Evolutionary conservation across 2,888 invertebrate genomes (phyloP).

Genomic region (Ornithoptera alexandrae): DNA sequence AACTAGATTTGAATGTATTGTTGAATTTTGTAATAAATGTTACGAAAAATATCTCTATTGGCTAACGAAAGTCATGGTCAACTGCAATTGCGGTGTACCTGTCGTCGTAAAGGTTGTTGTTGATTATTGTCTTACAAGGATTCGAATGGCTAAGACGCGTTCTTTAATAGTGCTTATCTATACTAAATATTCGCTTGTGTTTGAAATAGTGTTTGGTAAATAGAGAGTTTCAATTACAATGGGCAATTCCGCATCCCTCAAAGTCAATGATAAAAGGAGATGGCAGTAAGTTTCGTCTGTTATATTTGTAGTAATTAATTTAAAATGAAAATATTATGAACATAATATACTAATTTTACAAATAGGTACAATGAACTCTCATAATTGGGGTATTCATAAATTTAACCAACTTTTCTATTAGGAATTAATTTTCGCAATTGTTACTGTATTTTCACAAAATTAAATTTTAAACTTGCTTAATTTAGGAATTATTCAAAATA

Average conservation of each 20-base stretch:
- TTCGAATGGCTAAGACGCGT: constrained; percentile 54
- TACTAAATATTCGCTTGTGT: constrained; percentile 17
- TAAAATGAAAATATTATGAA: too few species aligned
- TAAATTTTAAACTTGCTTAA: too few species aligned
- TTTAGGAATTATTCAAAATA: neutral
- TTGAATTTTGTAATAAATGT: constrained; percentile 5
- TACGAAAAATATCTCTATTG: constrained; percentile 23
- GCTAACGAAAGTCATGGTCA: constrained; percentile 72
- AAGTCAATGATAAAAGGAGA: constrained; percentile 66
- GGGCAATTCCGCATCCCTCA: constrained; percentile 73
- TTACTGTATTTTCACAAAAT: too few species aligned
- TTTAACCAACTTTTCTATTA: too few species aligned
- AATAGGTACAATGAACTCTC: too few species aligned
- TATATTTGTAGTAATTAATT: neutral
- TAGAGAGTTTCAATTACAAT: constrained; percentile 40
- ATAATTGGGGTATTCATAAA: too few species aligned
- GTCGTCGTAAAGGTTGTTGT: constrained; percentile 32
- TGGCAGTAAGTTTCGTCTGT: constrained; percentile 65
- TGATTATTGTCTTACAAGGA: constrained; percentile 46
- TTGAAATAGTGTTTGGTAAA: constrained; percentile 18
- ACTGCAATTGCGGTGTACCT: constrained; percentile 38
- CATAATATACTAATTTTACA: too few species aligned
- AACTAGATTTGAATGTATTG: neutral
- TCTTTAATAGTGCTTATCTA: constrained; percentile 16
- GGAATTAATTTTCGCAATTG: too few species aligned